These are phyloP conservation scores for Drosophila lini DNA, from an alignment of 1,140 invertebrate species.

Conservation along the genomic window DNA sequence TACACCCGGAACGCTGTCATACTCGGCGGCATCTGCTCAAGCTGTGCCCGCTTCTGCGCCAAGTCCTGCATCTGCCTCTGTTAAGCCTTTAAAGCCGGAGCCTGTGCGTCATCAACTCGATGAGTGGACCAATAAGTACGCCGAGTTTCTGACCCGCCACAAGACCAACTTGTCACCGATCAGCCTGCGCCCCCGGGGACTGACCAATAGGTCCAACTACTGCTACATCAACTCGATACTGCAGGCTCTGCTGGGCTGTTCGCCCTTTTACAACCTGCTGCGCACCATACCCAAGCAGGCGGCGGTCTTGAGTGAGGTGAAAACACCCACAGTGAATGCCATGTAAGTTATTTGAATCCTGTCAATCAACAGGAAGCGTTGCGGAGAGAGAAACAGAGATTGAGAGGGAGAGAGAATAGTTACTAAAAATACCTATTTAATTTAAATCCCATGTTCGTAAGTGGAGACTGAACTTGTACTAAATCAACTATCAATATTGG, in stretches of 20 bases:
- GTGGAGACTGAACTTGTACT: background rate
- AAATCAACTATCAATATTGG: background rate
- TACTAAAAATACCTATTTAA: background rate
- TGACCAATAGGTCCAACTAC: conserved; percentile 96
- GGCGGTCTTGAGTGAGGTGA: conserved; percentile 86
- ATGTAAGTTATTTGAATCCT: conserved; percentile 85
- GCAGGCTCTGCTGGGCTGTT: conserved; percentile 95
- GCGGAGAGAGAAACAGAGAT: background rate
- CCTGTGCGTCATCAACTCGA: conserved; percentile 62
- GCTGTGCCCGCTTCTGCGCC: conserved; percentile 53
- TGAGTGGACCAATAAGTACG: conserved; percentile 84
- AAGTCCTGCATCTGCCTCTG: conserved; percentile 37
- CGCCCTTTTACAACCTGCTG: conserved; percentile 96
- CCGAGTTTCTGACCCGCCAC: conserved; percentile 90
- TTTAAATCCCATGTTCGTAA: background rate
- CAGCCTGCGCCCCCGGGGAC: conserved; percentile 92
- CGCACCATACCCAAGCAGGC: conserved; percentile 88
- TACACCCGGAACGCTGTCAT: conserved; percentile 79
- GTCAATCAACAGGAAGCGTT: background rate
- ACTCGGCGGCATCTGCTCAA: conserved; percentile 82
- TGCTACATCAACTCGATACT: conserved; percentile 97
- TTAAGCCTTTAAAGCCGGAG: conserved; percentile 56
- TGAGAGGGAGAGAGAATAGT: background rate
- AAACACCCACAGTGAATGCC: conserved; percentile 95
- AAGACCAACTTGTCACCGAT: conserved; percentile 90